Evolutionary conservation across 2,113 vertebrate genomes (phyloP).

Genomic region (Clinocottus analis): DNA sequence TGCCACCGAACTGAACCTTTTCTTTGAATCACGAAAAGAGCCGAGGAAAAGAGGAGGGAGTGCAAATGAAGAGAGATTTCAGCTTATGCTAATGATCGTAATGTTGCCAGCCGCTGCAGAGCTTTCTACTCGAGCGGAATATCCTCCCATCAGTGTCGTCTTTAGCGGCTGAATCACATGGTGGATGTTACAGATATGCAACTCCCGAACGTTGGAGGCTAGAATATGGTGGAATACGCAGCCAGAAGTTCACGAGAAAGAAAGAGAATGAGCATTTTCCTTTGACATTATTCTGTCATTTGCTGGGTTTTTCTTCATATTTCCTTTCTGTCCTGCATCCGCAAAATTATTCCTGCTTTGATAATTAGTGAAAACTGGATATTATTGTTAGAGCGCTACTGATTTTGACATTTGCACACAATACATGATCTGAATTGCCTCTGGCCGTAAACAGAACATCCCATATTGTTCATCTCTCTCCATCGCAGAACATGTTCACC

Average conservation of each 20-base stretch:
- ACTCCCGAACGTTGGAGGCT: neutral
- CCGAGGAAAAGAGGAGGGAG: conserved; percentile 11
- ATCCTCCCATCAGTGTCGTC: conserved; percentile 30
- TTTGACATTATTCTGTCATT: conserved; percentile 1
- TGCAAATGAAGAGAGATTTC: conserved; percentile 51
- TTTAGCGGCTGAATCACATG: conserved; percentile 23
- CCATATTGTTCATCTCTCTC: neutral
- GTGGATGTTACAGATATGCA: conserved; percentile 26
- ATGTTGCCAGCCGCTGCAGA: conserved; percentile 43
- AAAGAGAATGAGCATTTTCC: conserved; percentile 24
- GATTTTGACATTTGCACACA: neutral
- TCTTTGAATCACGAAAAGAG: conserved; percentile 42
- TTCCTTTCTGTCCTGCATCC: neutral
- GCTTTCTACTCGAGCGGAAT: conserved; percentile 32
- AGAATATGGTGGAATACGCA: conserved; percentile 14
- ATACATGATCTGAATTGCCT: neutral
- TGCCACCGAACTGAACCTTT: conserved; percentile 23
- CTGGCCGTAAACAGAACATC: neutral
- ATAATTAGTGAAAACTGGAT: conserved; percentile 9
- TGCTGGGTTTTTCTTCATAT: neutral
- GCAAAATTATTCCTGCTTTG: neutral
- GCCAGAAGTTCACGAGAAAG: conserved; percentile 12
- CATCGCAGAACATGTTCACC: neutral
- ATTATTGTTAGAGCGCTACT: neutral
- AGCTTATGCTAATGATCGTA: conserved; percentile 60